phyloP scores from a whole-genome alignment of 2,797 vertebrate genomes.

The Anas georgica region DNA sequence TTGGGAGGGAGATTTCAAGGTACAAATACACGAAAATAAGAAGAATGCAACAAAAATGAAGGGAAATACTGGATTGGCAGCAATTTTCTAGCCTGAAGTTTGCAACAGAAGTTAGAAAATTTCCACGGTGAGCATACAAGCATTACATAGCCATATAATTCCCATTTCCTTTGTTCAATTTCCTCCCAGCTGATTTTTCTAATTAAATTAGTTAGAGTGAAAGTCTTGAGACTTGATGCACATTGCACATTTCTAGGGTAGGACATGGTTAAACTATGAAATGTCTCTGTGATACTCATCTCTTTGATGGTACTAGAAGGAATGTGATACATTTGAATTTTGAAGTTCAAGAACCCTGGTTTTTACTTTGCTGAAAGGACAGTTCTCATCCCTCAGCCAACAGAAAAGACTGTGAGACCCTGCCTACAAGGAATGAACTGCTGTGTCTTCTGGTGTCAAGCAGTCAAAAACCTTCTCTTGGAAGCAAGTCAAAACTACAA shows the following conservation, averaged over 20 bases:
- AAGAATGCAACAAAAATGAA: not conserved
- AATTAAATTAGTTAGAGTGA: not conserved
- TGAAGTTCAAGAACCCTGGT: not conserved
- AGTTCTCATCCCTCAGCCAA: not conserved
- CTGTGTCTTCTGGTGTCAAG: not conserved
- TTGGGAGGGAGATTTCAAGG: not conserved
- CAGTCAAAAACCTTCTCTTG: not conserved
- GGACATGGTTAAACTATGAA: not conserved
- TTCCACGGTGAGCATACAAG: not conserved
- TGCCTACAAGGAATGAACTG: not conserved
- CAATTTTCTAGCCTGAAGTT: not conserved
- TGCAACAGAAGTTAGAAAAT: not conserved
- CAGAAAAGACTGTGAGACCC: not conserved
- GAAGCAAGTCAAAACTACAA: not conserved
- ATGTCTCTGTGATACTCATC: not conserved
- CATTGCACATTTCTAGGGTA: not conserved
- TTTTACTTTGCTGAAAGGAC: not conserved
- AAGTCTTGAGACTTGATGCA: not conserved
- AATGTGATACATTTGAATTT: not conserved
- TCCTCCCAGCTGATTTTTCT: not conserved
- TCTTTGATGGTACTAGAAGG: not conserved
- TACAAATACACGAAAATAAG: not conserved
- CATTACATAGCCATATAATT: not conserved
- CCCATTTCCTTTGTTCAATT: not conserved
- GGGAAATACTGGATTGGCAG: not conserved